Percentiles rank a stretch among this genome's conserved stretches.
phyloP scores from a whole-genome alignment of 2,888 invertebrate genomes.

The Thelaira solivaga region DNA sequence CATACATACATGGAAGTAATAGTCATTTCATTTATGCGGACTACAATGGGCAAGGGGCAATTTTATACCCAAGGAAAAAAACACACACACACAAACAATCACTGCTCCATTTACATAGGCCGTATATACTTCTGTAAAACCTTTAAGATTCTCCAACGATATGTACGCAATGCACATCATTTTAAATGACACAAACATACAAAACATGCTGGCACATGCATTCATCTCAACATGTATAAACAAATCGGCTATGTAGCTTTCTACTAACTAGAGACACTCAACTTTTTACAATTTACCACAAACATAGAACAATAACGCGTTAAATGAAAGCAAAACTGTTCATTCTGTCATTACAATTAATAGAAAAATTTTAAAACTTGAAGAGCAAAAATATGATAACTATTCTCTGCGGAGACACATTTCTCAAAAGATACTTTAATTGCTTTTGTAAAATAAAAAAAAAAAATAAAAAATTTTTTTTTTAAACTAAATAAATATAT shows the following conservation, averaged over 20 bases:
- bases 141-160: constrained; percentile 23
- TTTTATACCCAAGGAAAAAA: neutral
- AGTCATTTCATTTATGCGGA: constrained; percentile 10
- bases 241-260: constrained; percentile 32
- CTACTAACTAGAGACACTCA: constrained; percentile 38
- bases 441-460: neutral
- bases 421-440: neutral
- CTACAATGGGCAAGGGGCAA: constrained; percentile 3
- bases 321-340: constrained; percentile 6
- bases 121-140: too few relatives aligned
- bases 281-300: constrained; percentile 27
- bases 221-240: constrained; percentile 17
- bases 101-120: too few relatives aligned
- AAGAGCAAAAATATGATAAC: too few relatives aligned
- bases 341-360: too few relatives aligned
- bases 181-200: constrained; percentile 15
- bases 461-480: too few relatives aligned
- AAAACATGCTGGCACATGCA: too few relatives aligned
- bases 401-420: neutral
- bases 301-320: constrained; percentile 12
- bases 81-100: neutral
- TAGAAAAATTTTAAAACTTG: too few relatives aligned
- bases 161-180: constrained; percentile 58
- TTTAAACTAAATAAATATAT: constrained; percentile 1
- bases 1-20: neutral